Conservation (phyloP, 2,797 vertebrate genomes). For the Pantherophis vulpinus region DNA sequence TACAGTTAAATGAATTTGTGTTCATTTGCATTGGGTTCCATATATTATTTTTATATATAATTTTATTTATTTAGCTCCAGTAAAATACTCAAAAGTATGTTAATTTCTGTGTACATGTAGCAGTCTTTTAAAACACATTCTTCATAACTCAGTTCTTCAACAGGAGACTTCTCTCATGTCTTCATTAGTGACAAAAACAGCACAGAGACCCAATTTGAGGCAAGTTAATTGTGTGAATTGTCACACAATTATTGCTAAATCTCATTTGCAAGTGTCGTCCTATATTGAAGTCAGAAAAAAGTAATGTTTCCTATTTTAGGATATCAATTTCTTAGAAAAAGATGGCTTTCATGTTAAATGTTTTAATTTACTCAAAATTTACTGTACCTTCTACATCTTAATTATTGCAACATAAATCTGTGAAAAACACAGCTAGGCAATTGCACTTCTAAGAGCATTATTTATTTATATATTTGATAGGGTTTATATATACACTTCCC, state of each 20-base stretch:
- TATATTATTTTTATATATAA: background rate
- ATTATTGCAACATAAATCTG: background rate
- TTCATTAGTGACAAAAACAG: constrained; percentile 7
- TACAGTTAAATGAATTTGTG: background rate
- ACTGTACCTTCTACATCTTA: background rate
- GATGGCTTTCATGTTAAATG: background rate
- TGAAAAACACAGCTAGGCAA: background rate
- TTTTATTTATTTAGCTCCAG: background rate
- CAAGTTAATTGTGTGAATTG: background rate
- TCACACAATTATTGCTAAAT: constrained; percentile 10
- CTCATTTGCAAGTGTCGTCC: background rate
- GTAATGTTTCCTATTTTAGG: constrained; percentile 21
- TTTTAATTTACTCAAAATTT: background rate
- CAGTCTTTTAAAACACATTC: background rate
- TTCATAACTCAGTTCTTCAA: background rate
- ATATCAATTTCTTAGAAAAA: background rate
- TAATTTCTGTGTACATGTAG: accelerated
- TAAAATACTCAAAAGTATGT: background rate
- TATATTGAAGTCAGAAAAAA: constrained; percentile 7
- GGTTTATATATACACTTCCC: background rate
- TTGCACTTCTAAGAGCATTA: background rate
- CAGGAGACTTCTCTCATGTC: constrained; percentile 19
- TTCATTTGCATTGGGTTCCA: background rate
- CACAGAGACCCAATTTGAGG: background rate
- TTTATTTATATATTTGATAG: background rate